Evolutionary conservation across 35 echinoderm and acorn worm species (phyloP).

Genomic region (Strongylocentrotus purpuratus): DNA sequence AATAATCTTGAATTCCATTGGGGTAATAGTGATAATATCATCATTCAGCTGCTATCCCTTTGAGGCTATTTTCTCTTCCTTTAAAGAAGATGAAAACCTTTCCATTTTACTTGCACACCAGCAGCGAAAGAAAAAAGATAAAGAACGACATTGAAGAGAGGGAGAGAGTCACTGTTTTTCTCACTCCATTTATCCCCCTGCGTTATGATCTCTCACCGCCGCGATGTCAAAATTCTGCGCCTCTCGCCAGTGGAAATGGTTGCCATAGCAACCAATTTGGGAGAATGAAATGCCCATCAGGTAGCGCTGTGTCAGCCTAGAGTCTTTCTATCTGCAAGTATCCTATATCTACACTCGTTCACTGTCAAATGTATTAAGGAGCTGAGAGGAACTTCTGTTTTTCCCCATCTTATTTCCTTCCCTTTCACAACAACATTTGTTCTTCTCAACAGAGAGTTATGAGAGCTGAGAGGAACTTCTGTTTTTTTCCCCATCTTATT

Average conservation of each 20-base stretch:
- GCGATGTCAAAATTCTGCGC: neutral
- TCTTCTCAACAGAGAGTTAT: neutral
- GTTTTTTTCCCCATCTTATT: neutral
- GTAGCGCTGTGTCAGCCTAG: neutral
- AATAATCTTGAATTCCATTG: neutral
- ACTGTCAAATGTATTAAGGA: neutral
- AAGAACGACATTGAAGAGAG: neutral
- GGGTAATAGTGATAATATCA: neutral
- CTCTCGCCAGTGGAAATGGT: conserved; percentile 4
- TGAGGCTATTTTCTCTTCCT: neutral
- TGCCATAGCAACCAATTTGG: conserved; percentile 37
- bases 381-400: neutral
- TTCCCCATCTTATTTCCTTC: neutral
- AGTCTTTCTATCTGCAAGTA: neutral
- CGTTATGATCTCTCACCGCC: neutral
- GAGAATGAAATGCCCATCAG: conserved; percentile 30
- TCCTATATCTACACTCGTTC: neutral
- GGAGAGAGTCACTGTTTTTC: neutral
- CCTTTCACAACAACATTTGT: neutral
- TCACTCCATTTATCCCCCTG: neutral
- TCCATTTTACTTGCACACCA: no score
- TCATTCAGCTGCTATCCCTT: neutral
- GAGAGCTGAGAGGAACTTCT: no score
- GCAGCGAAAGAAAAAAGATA: neutral
- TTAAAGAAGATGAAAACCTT: neutral